phyloP scores from a whole-genome alignment of 2,113 vertebrate genomes.

The Coptodon rendalli region DNA sequence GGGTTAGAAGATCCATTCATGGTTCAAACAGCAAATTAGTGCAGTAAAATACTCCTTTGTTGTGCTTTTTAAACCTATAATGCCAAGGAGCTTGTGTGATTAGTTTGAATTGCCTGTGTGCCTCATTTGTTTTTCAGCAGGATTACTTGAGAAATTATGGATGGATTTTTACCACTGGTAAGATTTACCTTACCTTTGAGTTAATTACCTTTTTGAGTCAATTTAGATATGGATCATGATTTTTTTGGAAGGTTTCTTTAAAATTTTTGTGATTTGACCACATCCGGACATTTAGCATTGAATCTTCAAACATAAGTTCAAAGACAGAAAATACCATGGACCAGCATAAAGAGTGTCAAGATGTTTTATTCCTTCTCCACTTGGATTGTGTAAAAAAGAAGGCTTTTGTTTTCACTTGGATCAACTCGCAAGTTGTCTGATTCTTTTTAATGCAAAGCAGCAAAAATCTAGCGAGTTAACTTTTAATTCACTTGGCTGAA shows the following conservation, averaged over 20 bases:
- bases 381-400: not conserved
- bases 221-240: not conserved
- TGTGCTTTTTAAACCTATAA: not conserved
- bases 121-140: not conserved
- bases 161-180: not conserved
- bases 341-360: not conserved
- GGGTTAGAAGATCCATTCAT: not conserved
- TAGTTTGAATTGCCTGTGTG: not conserved
- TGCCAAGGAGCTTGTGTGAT: not conserved
- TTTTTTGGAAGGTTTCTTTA: not conserved
- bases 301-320: not conserved
- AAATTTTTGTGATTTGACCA: not conserved
- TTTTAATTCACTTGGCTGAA: not conserved
- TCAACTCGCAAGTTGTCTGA: not conserved
- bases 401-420: not conserved
- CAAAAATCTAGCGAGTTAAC: not conserved
- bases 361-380: not conserved
- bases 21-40: not conserved
- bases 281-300: not conserved
- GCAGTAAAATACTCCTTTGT: not conserved
- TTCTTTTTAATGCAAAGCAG: not conserved
- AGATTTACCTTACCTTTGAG: not conserved
- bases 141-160: not conserved
- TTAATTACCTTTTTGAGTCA: fast-evolving
- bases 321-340: not conserved